Evolutionary conservation across 2,797 vertebrate species (phyloP).

Genomic region (Squalus acanthias): DNA sequence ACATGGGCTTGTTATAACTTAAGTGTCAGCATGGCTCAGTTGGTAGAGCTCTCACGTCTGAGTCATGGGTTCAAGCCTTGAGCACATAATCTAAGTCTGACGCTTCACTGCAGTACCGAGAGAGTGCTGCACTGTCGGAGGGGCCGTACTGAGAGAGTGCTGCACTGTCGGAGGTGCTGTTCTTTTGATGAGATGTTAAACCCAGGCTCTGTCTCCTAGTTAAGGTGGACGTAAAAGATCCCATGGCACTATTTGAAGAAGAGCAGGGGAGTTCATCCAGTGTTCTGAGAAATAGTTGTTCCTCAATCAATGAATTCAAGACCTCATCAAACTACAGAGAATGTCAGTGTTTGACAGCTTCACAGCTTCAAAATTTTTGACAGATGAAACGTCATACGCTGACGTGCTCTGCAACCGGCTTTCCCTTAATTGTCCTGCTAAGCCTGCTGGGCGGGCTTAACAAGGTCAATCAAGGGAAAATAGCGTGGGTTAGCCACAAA

Average conservation of each 20-base stretch:
- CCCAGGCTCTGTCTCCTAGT: neutral
- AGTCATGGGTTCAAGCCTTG: neutral
- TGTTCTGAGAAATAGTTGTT: neutral
- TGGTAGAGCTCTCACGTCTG: neutral
- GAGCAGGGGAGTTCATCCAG: neutral
- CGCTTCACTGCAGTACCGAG: neutral
- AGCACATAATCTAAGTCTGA: neutral
- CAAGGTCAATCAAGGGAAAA: too few species aligned
- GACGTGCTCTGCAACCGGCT: too few species aligned
- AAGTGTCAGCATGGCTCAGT: neutral
- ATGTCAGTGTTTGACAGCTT: too few species aligned
- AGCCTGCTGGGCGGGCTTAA: too few species aligned
- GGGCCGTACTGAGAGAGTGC: neutral
- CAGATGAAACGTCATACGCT: too few species aligned
- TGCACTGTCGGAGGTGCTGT: neutral
- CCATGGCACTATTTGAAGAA: neutral
- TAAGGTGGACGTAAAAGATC: too few species aligned
- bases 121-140: neutral
- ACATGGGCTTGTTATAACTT: neutral
- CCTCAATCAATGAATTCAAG: neutral
- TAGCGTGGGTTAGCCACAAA: too few species aligned
- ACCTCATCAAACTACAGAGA: too few species aligned
- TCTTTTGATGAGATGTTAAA: neutral
- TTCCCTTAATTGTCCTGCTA: too few species aligned
- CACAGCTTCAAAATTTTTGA: too few species aligned